phyloP scores from a whole-genome alignment of 1,140 invertebrate species.

The Thaumatotibia leucotreta region DNA sequence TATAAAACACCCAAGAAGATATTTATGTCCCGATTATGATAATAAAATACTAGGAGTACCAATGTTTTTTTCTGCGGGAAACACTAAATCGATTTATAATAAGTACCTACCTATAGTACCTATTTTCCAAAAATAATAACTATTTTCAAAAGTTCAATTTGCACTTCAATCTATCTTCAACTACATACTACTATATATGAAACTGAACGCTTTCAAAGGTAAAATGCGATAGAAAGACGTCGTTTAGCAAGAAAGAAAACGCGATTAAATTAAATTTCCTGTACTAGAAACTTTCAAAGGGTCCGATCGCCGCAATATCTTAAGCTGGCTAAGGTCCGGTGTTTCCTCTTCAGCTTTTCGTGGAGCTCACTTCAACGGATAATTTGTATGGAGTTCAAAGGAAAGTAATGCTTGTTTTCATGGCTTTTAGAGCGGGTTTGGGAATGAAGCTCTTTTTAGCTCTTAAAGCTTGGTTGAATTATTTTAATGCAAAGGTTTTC shows the following conservation, averaged over 20 bases:
- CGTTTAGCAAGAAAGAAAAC: slow-evolving; percentile 66
- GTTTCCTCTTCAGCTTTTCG: slow-evolving; percentile 30
- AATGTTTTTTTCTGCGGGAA: no score
- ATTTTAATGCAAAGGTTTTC: slow-evolving; percentile 7
- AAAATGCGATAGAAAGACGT: slow-evolving; percentile 43
- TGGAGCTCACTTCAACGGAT: slow-evolving; percentile 14
- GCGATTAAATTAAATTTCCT: slow-evolving; percentile 71
- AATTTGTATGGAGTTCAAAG: background rate
- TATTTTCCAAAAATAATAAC: no score
- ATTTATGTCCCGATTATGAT: no score
- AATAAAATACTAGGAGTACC: no score
- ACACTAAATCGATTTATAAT: no score
- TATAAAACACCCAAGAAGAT: no score
- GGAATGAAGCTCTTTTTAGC: background rate
- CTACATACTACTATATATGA: slow-evolving; percentile 22
- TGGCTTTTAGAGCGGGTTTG: background rate
- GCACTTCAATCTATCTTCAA: no score
- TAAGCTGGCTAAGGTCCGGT: slow-evolving; percentile 44
- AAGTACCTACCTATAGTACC: no score
- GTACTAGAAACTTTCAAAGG: slow-evolving; percentile 63
- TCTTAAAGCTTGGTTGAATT: slow-evolving; percentile 5
- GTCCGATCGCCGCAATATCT: slow-evolving; percentile 65
- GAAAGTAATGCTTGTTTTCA: background rate
- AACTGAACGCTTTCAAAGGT: slow-evolving; percentile 27
- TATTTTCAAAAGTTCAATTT: no score